Evolutionary conservation across 92 coral and sea anemone genomes (phyloP).

Genomic region (Epizoanthus scotinus): DNA sequence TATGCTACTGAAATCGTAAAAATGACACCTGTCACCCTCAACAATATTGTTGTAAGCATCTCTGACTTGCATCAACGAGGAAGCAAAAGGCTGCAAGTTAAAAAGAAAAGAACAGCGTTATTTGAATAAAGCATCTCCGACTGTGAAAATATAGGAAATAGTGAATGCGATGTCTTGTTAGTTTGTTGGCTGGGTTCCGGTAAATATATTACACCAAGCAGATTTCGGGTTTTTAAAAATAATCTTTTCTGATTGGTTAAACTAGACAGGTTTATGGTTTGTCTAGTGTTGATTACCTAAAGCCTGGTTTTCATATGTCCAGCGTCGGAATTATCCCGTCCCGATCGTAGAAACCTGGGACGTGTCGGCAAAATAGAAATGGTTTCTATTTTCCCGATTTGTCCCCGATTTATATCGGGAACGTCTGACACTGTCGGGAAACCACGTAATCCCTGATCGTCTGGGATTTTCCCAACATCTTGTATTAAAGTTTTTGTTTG

Average conservation of each 20-base stretch:
- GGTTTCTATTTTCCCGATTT: too few relatives aligned
- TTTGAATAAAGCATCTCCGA: background rate
- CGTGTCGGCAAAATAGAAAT: too few relatives aligned
- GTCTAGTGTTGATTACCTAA: too few relatives aligned
- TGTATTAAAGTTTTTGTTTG: too few relatives aligned
- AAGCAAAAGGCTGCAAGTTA: background rate
- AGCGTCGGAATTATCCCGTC: too few relatives aligned
- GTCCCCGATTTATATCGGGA: too few relatives aligned
- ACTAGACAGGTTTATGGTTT: background rate
- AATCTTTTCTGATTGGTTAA: constrained; percentile 4
- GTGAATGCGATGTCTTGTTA: background rate
- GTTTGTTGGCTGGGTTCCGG: background rate
- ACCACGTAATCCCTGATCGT: too few relatives aligned
- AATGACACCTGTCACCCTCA: constrained; percentile 3
- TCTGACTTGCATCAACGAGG: background rate
- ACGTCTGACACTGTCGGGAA: too few relatives aligned
- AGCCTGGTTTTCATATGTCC: too few relatives aligned
- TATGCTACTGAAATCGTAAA: background rate
- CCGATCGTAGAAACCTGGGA: too few relatives aligned
- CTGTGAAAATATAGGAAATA: background rate
- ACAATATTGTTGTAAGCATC: background rate
- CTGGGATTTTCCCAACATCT: too few relatives aligned
- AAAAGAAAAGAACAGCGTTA: background rate
- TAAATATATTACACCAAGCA: background rate
- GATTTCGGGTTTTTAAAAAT: background rate